These are phyloP conservation scores for Standfussiana lucernea DNA, from an alignment of 2,888 invertebrate species.

Conservation along the genomic window DNA sequence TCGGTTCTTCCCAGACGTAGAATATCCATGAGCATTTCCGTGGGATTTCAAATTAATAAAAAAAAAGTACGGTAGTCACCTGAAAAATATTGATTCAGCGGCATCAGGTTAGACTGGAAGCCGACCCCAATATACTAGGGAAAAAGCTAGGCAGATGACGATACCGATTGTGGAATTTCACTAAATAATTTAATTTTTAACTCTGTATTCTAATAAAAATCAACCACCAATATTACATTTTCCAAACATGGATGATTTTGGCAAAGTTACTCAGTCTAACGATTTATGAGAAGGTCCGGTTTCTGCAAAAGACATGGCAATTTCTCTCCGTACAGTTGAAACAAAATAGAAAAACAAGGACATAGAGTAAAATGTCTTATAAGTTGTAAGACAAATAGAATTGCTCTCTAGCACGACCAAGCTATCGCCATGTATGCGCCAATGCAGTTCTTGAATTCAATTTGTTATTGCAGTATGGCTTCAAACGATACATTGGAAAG, in stretches of 20 bases:
- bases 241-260: slow-evolving; percentile 8
- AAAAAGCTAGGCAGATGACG: background rate
- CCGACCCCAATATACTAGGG: background rate
- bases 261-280: slow-evolving; percentile 15
- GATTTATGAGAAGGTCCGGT: slow-evolving; percentile 9
- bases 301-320: slow-evolving; percentile 43
- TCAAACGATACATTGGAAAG: slow-evolving; percentile 42
- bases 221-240: background rate
- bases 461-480: slow-evolving; percentile 52
- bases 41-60: background rate
- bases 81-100: background rate
- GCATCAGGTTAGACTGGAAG: background rate
- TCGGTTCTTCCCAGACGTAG: background rate
- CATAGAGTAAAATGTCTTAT: slow-evolving; percentile 42
- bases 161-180: background rate
- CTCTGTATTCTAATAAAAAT: background rate
- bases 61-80: background rate
- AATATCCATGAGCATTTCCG: too few species aligned
- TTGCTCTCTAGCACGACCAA: slow-evolving; percentile 49
- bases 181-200: background rate
- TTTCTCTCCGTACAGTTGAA: slow-evolving; percentile 39
- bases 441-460: slow-evolving; percentile 64
- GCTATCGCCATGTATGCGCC: slow-evolving; percentile 57
- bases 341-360: slow-evolving; percentile 46
- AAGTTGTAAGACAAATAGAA: slow-evolving; percentile 58